Evolutionary conservation across 2,888 invertebrate genomes (phyloP), one percentile per base, ranked within the genome.

Genomic region (Diaperis boleti): DNA sequence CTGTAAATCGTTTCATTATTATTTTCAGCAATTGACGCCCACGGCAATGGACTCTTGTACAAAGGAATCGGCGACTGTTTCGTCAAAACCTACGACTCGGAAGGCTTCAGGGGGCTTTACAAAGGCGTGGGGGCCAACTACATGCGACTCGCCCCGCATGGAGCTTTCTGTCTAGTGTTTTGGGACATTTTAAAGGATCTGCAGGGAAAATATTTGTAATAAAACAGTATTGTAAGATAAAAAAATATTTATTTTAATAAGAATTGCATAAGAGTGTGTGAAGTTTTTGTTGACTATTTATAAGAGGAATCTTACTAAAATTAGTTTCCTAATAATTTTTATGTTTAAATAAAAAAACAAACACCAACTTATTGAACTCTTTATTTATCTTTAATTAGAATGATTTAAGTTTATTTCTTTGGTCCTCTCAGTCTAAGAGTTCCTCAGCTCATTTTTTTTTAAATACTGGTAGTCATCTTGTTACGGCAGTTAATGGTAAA

Each of bases 101-200:
- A 95, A 84, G 94, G 95, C 0, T 65, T 92, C 1, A 80, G 83
- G 49, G 95, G 95, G 0, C 87, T 96, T 71, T 97, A 96, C 82
- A 97, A 97, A 82, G 97, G 95, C 2, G 88, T 94, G 63, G 89
- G 90, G 45, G 94, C 96, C 0, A 93, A 92, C 71, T 95, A 95
- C 82, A 82, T 96, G 71, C 84, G 97, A 63, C 85, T 96, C 37
- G 96, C 94, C 0, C 96, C 96, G 0, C 96, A 97, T 77, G 92
- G 95, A 0, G 90, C 95, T 0, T 81, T 97, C 1, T 89, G 92
- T 66, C 83, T 97, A 44, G 88, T 95, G 15, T 93, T 96, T 78
- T 97, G 96, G 90, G 95, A 95, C 54, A 44, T 74, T 11, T 66
- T 78, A 10, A 77, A 73, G 64, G 74, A 74, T 57, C 41, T 76